Percentiles rank a stretch among this genome's conserved stretches.
These are phyloP conservation scores for Thalpophila matura DNA, from an alignment of 2,888 invertebrate genomes.

Conservation along the genomic window DNA sequence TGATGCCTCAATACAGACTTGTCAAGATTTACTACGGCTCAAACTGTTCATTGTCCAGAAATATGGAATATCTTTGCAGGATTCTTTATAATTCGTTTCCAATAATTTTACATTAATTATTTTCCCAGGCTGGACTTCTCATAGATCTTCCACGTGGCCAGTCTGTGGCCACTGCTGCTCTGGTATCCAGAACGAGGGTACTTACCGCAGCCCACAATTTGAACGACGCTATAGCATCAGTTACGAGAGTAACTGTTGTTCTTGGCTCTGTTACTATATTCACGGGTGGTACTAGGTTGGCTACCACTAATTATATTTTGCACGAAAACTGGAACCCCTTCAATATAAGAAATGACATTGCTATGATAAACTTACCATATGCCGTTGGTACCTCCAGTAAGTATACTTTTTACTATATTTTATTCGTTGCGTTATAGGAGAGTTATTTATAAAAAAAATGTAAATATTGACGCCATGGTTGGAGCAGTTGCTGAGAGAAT, in stretches of 20 bases:
- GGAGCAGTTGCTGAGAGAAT: no score
- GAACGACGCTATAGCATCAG: neutral
- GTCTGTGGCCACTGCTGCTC: neutral
- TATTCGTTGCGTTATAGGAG: no score
- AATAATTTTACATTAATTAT: neutral
- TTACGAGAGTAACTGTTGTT: neutral
- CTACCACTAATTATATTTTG: constrained; percentile 62
- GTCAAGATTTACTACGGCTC: no score
- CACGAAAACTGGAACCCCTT: constrained; percentile 73
- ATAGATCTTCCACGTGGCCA: neutral
- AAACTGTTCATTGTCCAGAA: no score
- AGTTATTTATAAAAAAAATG: no score
- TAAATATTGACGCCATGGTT: no score
- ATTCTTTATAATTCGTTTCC: no score
- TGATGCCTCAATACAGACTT: no score
- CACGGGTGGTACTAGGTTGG: constrained; percentile 70
- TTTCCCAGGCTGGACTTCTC: constrained; percentile 17
- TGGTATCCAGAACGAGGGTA: constrained; percentile 1
- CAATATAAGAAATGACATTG: constrained; percentile 74
- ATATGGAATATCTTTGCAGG: no score
- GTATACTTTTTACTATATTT: no score
- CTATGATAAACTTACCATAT: constrained; percentile 65
- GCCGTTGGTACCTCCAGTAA: constrained; percentile 62
- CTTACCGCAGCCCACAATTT: constrained; percentile 11
- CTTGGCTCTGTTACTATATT: constrained; percentile 55